Evolutionary conservation across 2,113 vertebrate species (phyloP).

Genomic region (Colistium nudipinnis): DNA sequence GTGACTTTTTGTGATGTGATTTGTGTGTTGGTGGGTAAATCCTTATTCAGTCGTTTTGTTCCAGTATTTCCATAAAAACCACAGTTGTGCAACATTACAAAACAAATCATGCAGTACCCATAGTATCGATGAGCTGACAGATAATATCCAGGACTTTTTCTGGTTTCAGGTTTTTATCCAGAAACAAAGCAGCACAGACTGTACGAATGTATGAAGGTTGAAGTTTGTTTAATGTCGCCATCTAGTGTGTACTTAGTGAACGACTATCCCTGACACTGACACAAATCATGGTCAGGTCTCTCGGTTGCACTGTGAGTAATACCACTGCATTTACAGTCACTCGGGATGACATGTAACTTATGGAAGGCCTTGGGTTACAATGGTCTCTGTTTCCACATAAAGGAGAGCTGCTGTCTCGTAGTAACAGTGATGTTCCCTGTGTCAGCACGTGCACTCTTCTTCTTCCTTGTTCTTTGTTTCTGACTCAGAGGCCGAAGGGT

Average conservation of each 20-base stretch:
- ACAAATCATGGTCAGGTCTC: not conserved
- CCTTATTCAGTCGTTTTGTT: not conserved
- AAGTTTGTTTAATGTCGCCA: slow-evolving; percentile 1
- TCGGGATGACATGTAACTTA: not conserved
- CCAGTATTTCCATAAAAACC: not conserved
- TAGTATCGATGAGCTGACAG: not conserved
- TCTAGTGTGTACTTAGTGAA: slow-evolving; percentile 28
- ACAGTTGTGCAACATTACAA: not conserved
- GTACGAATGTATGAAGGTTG: not conserved
- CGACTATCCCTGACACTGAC: not conserved
- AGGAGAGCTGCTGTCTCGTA: not conserved
- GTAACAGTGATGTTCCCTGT: not conserved
- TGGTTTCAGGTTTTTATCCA: not conserved
- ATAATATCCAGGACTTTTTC: not conserved
- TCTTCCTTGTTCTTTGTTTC: not conserved
- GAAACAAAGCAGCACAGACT: not conserved
- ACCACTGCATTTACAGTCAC: not conserved
- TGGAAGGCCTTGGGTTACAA: too few species aligned
- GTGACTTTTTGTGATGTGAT: not conserved
- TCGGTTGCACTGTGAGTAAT: slow-evolving; percentile 11
- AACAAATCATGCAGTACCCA: not conserved
- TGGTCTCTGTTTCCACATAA: slow-evolving; percentile 4
- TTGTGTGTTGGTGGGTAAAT: not conserved
- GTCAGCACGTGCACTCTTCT: slow-evolving; percentile 34
- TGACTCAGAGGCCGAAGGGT: slow-evolving; percentile 6